These are phyloP conservation scores for Bos javanicus DNA, from an alignment of 2,113 vertebrate genomes.

Conservation along the genomic window DNA sequence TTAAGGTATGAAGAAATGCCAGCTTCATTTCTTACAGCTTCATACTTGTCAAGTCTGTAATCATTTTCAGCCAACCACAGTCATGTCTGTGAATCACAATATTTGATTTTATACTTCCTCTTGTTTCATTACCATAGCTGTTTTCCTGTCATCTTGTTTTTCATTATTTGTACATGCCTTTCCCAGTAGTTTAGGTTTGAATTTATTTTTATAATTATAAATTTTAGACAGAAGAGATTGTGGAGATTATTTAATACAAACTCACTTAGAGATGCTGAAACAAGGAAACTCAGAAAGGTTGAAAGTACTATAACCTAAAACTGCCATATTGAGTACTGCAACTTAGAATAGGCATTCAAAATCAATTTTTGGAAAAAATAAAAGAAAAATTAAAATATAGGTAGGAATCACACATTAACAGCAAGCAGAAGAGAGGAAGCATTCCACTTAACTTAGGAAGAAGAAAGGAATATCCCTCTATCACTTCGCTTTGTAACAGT, in stretches of 20 bases:
- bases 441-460: background rate
- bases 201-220: background rate
- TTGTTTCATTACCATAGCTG: background rate
- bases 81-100: background rate
- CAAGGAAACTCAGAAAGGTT: background rate
- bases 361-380: background rate
- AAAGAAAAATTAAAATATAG: slow-evolving; percentile 1
- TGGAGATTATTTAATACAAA: background rate
- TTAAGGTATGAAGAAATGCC: background rate
- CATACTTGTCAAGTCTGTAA: background rate
- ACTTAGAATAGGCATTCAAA: background rate
- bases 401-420: background rate
- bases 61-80: background rate
- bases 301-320: background rate
- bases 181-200: background rate
- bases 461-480: background rate
- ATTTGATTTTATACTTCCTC: background rate
- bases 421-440: background rate
- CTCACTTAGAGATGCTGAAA: background rate
- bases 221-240: background rate
- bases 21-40: background rate
- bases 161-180: background rate
- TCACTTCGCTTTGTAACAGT: background rate
- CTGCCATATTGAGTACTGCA: background rate
- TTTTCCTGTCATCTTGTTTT: background rate